Evolutionary conservation across 2,113 vertebrate species (phyloP).

Genomic region (Eudyptes chrysolophus): DNA sequence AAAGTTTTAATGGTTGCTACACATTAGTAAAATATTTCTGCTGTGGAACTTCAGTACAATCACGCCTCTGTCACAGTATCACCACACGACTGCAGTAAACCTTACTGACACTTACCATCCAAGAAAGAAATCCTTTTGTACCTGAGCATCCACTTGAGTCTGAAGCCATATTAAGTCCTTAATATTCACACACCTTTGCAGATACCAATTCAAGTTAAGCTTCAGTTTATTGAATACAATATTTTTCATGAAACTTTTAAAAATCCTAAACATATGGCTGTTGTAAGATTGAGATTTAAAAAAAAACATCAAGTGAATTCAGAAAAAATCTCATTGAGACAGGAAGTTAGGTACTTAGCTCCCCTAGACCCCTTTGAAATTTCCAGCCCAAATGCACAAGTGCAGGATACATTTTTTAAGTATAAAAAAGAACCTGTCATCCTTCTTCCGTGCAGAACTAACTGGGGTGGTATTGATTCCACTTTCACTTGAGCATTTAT

Average conservation of each 20-base stretch:
- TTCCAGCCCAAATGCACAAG: background rate
- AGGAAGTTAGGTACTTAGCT: background rate
- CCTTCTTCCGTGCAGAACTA: background rate
- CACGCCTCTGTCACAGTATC: background rate
- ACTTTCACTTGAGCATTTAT: background rate
- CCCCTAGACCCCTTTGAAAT: background rate
- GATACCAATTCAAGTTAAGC: background rate
- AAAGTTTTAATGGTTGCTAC: background rate
- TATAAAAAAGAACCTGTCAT: background rate
- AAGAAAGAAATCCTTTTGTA: background rate
- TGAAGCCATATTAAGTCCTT: background rate
- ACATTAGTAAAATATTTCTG: background rate
- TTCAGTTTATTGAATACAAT: background rate
- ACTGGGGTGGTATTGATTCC: background rate
- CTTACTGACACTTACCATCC: background rate
- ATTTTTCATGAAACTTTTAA: background rate
- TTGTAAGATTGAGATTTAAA: background rate
- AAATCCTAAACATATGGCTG: background rate
- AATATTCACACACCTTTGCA: background rate
- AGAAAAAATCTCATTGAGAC: background rate
- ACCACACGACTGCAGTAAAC: background rate
- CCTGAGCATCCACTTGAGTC: background rate
- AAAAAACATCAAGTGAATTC: background rate
- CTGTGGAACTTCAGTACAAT: background rate
- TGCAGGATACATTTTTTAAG: background rate